Base-by-base conservation (phyloP, 1,140 invertebrate species). In the Triops longicaudatus region DNA sequence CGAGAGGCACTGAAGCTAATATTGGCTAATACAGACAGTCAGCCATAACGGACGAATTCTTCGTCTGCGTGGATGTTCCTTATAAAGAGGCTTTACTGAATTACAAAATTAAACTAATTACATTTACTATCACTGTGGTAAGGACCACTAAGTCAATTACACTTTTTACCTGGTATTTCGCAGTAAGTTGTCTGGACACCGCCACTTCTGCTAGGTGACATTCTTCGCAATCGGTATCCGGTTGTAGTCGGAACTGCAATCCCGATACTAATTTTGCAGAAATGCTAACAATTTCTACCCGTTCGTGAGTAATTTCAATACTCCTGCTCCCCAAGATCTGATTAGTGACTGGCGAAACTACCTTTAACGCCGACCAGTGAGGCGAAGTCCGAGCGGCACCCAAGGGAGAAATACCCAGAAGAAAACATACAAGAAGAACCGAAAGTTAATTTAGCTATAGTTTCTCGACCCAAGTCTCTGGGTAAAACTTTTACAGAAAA, bases 251-350 rank as follows among this genome's bases (percentile, higher is more conserved):
- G 63, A 98, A 85, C 81, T 95, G 92, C 22, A 98, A 86, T 0
- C 96, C 95, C 4, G 95, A 95, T 10, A 98, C 93, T 9, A 98
- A 92, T 79, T 91, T 90, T 3, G 97, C 94, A 14, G 92, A 87
- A 10, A 98, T 84, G 14, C 90, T 88, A 3, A 91, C 89, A 11
- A 98, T 88, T 12, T 89, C 91, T 1, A 97, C 94, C 82, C 95
- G 94, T 82, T 98, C 96, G 82, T 92, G 94, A 12, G 91, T 91
- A 17, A 98, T 95, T 1, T 93, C 88, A 10, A 98, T 89, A 86
- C 98, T 96, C 77, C 92, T 92, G 0, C 93, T 90, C 26, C 95
- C 96, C 80, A 97, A 92, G 0, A 97, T 93, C 26, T 93, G 88
- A 1, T 96, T 95, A 4, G 93, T 95, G 37, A 97, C 94, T 0